Base-by-base conservation (phyloP, 2,797 vertebrate genomes). In the Acipenser ruthenus region DNA sequence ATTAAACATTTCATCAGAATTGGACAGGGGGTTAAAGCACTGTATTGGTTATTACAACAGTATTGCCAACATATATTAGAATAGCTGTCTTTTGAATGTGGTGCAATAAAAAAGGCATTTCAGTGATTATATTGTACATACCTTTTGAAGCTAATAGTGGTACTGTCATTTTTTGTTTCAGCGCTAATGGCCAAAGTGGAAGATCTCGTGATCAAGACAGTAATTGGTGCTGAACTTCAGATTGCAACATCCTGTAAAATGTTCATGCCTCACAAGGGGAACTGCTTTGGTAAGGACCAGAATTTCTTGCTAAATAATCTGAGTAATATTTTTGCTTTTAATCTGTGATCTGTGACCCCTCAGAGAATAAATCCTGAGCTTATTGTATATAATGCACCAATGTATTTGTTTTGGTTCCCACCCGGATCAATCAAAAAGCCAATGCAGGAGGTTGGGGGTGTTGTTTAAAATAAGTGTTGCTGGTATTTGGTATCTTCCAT, bases 161-260 rank as follows among this genome's bases (percentile, higher is more conserved):
- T 59, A 3, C 23, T 37, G 23, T 37, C 23, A 37, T 1, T 4
- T 5, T 5, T 67, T 66, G 6, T 84, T 83, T 6, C 77, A 99
- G 95, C 85, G 64, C 80, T 98, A 75, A 99, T 99, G 96, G 89
- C 87, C 70, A 93, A 82, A 18, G 91, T 99, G 67, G 96, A 98
- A 77, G 97, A 99, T 80, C 84, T 99, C 72, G 93, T 98, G 76
- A 88, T 98, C 80, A 99, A 98, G 88, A 91, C 97, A 1, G 75
- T 98, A 0, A 80, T 99, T 77, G 94, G 96, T 68, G 96, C 93
- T 60, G 95, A 98, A 74, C 81, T 90, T 3, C 86, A 94, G 69
- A 97, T 99, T 55, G 93, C 93, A 69, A 83, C 90, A 0, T 94
- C 96, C 76, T 97, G 95, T 88, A 97, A 95, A 86, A 93, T 86